phyloP scores from a whole-genome alignment of 1,140 invertebrate species.

The Penaeus japonicus region DNA sequence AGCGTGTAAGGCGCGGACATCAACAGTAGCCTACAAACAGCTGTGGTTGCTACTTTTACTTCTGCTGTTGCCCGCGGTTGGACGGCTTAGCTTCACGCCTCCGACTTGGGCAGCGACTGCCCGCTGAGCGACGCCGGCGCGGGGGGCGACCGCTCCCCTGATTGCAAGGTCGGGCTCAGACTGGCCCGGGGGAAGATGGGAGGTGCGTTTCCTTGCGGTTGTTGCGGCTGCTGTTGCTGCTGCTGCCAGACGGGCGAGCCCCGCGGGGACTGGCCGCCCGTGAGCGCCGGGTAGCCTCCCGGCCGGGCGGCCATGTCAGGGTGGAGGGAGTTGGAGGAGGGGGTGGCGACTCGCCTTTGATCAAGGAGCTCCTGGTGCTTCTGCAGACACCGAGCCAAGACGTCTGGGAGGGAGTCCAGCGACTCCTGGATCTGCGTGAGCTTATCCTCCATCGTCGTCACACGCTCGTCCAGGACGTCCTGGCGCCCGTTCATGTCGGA shows the following conservation, averaged over 20 bases:
- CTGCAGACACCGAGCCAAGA: conserved; percentile 71
- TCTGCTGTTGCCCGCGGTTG: conserved; percentile 53
- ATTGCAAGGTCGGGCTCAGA: conserved; percentile 43
- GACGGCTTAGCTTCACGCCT: conserved; percentile 55
- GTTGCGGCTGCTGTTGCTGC: conserved; percentile 50
- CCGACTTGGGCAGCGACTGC: conserved; percentile 52
- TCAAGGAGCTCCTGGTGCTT: conserved; percentile 59
- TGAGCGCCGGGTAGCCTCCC: conserved; percentile 28
- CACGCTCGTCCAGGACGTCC: conserved; percentile 86
- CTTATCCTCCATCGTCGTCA: conserved; percentile 87
- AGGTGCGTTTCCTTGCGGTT: conserved; percentile 27
- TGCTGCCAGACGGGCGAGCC: conserved; percentile 53
- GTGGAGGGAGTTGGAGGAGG: conserved; percentile 59
- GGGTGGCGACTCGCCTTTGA: conserved; percentile 45
- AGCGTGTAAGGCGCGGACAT: conserved; percentile 46
- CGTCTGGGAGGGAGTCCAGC: conserved; percentile 82
- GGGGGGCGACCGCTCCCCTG: conserved; percentile 45
- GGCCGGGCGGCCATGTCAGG: conserved; percentile 59
- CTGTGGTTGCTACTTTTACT: conserved; percentile 38
- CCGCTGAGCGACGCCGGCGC: conserved; percentile 36
- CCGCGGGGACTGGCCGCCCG: conserved; percentile 42
- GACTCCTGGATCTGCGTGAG: conserved; percentile 78
- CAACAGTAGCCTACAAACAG: conserved; percentile 51
- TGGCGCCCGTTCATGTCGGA: conserved; percentile 94
- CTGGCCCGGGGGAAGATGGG: conserved; percentile 53